Conservation (phyloP, 1,140 invertebrate genomes). For the Apolygus lucorum region DNA sequence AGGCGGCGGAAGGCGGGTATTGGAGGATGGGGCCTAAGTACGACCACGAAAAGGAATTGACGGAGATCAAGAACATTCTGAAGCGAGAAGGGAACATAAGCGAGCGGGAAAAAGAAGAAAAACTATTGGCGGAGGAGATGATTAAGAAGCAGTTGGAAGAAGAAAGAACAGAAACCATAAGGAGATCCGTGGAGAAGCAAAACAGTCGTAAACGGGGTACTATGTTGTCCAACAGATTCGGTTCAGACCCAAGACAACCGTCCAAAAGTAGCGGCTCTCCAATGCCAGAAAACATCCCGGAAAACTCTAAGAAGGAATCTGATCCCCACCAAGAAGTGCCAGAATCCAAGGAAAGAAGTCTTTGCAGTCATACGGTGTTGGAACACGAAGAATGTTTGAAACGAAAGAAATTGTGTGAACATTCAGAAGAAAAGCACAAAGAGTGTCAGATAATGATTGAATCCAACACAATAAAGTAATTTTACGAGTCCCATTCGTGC, state of each 20-base stretch:
- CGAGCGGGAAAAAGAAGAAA: not conserved
- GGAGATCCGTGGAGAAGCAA: not conserved
- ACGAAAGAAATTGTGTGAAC: too few species aligned
- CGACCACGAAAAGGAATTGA: not conserved
- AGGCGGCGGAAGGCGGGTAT: not conserved
- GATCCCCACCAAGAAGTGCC: too few species aligned
- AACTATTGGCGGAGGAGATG: not conserved
- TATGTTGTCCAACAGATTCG: not conserved
- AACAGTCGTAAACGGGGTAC: not conserved
- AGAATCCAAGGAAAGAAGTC: too few species aligned
- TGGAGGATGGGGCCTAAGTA: constrained; percentile 1
- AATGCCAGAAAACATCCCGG: too few species aligned
- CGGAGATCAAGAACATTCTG: not conserved
- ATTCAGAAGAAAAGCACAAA: too few species aligned
- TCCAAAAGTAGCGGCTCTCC: too few species aligned
- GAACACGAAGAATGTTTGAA: too few species aligned
- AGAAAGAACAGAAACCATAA: not conserved
- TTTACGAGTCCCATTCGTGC: too few species aligned
- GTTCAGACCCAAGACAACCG: not conserved
- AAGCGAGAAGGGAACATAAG: not conserved
- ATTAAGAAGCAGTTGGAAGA: not conserved
- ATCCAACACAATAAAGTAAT: too few species aligned
- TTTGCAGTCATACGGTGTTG: too few species aligned
- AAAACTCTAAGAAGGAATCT: too few species aligned
- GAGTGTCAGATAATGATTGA: too few species aligned